Conservation (phyloP, 2,888 invertebrate genomes). For the Leptopilina syphax region DNA sequence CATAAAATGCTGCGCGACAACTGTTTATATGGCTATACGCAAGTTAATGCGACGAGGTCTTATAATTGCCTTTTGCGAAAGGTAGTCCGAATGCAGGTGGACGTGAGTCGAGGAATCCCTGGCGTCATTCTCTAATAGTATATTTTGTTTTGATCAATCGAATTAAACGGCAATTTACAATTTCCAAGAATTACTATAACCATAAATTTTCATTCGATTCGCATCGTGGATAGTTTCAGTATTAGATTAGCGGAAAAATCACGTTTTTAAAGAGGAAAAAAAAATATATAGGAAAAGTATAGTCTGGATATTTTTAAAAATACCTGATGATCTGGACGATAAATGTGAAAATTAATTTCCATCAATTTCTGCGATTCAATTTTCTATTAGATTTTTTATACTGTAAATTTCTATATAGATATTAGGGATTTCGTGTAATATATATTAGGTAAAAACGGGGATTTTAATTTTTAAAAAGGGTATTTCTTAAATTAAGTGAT, state of each 20-base stretch:
- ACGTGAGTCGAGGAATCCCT: constrained; percentile 41
- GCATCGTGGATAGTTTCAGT: background rate
- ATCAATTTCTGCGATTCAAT: background rate
- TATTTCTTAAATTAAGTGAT: too few relatives aligned
- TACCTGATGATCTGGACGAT: too few relatives aligned
- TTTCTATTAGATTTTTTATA: too few relatives aligned
- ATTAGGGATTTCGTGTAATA: background rate
- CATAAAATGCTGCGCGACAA: constrained; percentile 44
- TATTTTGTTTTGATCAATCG: constrained; percentile 21
- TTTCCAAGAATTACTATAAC: constrained; percentile 14
- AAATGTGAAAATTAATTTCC: background rate
- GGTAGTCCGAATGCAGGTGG: constrained; percentile 47
- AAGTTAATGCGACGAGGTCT: constrained; percentile 59
- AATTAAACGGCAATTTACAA: constrained; percentile 26
- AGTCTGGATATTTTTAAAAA: too few relatives aligned
- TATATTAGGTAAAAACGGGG: too few relatives aligned
- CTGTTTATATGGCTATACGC: constrained; percentile 58
- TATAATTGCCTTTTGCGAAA: constrained; percentile 63
- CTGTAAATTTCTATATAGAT: background rate
- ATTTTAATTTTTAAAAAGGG: too few relatives aligned
- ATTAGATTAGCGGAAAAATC: background rate
- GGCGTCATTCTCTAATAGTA: constrained; percentile 3
- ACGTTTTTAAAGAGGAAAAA: too few relatives aligned
- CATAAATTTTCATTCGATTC: background rate
- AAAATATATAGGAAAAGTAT: too few relatives aligned